These are phyloP conservation scores for Takifugu ocellatus DNA, from an alignment of 2,797 vertebrate genomes.

Conservation along the genomic window DNA sequence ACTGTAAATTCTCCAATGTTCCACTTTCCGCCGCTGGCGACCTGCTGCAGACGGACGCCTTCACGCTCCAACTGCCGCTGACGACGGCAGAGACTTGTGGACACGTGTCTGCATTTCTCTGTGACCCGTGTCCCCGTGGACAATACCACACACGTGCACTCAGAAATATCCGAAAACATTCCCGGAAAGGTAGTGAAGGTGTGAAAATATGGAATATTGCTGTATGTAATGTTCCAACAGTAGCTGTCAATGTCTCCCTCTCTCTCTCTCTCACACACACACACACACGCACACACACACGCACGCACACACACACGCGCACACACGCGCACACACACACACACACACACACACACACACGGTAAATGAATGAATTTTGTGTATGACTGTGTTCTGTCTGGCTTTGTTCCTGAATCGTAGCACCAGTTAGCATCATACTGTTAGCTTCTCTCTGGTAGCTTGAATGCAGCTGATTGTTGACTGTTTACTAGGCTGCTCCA, in stretches of 20 bases:
- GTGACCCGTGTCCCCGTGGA: conserved; percentile 45
- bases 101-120: conserved; percentile 50
- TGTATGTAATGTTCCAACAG: conserved; percentile 65
- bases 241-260: conserved; percentile 57
- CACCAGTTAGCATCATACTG: too few relatives aligned
- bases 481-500: not conserved
- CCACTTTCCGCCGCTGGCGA: conserved; percentile 36
- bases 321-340: too few relatives aligned
- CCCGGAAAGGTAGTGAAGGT: conserved; percentile 60
- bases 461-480: not conserved
- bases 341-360: too few relatives aligned
- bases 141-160: conserved; percentile 44
- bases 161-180: conserved; percentile 53
- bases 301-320: too few relatives aligned
- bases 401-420: too few relatives aligned
- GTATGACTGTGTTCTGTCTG: too few relatives aligned
- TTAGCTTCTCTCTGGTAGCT: too few relatives aligned
- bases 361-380: too few relatives aligned
- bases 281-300: too few relatives aligned
- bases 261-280: conserved; percentile 4
- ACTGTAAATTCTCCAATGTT: conserved; percentile 32
- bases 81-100: conserved; percentile 51
- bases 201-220: conserved; percentile 65
- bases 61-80: conserved; percentile 47
- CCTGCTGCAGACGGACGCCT: conserved; percentile 47